A percentile compares a stretch with the other conserved stretches of the same genome.
Evolutionary conservation across 2,797 vertebrate species (phyloP).

Genomic region (Rhinichthys osculus): DNA sequence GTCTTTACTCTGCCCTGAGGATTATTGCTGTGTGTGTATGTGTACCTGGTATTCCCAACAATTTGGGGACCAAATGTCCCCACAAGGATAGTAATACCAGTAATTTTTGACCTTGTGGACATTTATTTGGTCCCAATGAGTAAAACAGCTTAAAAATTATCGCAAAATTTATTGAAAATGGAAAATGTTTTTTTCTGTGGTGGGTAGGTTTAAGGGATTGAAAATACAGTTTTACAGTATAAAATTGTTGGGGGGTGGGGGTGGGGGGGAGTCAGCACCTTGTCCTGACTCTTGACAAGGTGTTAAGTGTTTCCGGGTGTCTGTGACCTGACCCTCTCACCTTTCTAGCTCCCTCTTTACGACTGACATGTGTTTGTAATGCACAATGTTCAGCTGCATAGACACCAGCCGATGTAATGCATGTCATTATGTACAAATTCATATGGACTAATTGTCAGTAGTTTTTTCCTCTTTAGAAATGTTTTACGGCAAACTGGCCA

Average conservation of each 20-base stretch:
- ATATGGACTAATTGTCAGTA: background rate
- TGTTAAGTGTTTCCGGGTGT: slow-evolving; percentile 70
- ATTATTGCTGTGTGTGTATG: slow-evolving; percentile 6
- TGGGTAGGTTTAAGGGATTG: background rate
- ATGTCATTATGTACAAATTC: background rate
- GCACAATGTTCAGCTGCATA: background rate
- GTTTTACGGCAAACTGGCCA: background rate
- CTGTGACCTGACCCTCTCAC: slow-evolving; percentile 67
- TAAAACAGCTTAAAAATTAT: background rate
- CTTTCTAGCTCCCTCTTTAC: slow-evolving; percentile 10
- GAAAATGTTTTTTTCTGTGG: background rate
- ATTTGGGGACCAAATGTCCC: background rate
- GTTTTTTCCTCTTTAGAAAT: background rate
- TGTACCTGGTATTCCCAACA: background rate
- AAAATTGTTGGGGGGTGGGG: background rate
- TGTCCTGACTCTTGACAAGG: slow-evolving; percentile 61
- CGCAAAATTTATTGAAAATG: background rate
- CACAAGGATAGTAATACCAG: background rate
- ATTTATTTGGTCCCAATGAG: background rate
- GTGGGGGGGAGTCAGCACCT: too few species aligned
- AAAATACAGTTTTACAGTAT: too few species aligned
- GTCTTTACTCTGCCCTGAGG: slow-evolving; percentile 28
- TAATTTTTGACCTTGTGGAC: background rate
- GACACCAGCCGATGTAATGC: background rate
- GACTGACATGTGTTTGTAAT: slow-evolving; percentile 23